Base-by-base conservation (phyloP, 2,888 invertebrate genomes). In the Hypsopygia costalis region DNA sequence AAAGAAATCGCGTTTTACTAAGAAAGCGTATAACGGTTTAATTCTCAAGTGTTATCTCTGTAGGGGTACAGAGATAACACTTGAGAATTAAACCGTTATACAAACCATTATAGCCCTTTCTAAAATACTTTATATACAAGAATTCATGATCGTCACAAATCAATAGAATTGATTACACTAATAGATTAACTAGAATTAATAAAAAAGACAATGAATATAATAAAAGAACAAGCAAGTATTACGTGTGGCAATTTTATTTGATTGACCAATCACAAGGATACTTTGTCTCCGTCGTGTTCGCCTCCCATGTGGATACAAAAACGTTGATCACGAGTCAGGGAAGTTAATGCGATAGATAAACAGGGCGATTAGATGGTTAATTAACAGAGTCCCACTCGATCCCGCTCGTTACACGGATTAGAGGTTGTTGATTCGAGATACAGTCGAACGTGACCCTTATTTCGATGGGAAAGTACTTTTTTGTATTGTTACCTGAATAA, bases 331-430 rank as follows among this genome's bases (percentile, higher is more conserved):
- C 51, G 51, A 38, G 52, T 49, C 49, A 49, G 43, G 51, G 56
- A 57, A 56, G 55, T 56, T 64, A 69, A 68, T 68, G 53, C 60
- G 51, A 56, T 49, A 68, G 60, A 69, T 65, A 64, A 67, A 57
- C 45, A 56, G 43, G 55, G 44, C 58, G 62, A 76, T 72, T 69
- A 70, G 52, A 40, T 46, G 53, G 55, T 57, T 63, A 64, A 66
- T 67, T 58, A 64, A 59, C 36, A 22, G 37, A 41, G 35, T 41
- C 35, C 36, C 32, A 33, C 10, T 40, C 10, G 29, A 25, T 25
- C 25, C 25, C 25, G 25, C n/a, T n/a, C 25, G 2, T 25, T n/a
- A 25, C 25, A n/a, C 25, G n/a, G 8, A 25, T 34, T n/a, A 25
- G 12, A 25, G 25, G n/a, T 22, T 25, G 25, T 25, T 25, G n/a